Percentiles rank a stretch among this genome's conserved stretches.
These are phyloP conservation scores for Eupleurogrammus muticus DNA, from an alignment of 2,797 vertebrate species.

Conservation along the genomic window DNA sequence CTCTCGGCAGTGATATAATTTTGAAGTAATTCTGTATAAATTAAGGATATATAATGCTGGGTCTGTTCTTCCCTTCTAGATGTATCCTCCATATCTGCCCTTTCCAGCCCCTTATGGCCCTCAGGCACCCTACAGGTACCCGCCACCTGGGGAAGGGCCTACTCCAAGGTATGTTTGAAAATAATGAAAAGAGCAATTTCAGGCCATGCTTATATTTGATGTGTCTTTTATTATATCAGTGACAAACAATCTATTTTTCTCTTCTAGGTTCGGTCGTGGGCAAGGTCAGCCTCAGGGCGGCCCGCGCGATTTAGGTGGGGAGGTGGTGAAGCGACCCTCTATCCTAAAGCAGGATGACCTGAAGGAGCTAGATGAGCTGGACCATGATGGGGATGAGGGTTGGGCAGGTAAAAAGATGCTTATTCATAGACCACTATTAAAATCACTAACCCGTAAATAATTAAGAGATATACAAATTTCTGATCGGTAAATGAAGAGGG, in stretches of 20 bases:
- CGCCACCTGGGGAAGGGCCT: conserved; percentile 86
- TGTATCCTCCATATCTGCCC: conserved; percentile 94
- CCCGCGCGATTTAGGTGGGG: conserved; percentile 83
- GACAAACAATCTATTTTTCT: not conserved
- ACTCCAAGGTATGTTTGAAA: conserved; percentile 86
- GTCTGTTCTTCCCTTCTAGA: conserved; percentile 75
- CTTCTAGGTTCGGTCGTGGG: conserved; percentile 87
- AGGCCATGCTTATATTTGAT: too few relatives aligned
- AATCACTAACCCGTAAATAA: not conserved
- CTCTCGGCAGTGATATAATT: too few relatives aligned
- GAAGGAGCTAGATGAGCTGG: conserved; percentile 90
- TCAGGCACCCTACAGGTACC: conserved; percentile 92
- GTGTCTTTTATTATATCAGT: not conserved
- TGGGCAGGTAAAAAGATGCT: conserved; percentile 89
- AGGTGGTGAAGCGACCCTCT: conserved; percentile 91
- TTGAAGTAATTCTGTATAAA: not conserved
- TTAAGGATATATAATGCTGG: not conserved
- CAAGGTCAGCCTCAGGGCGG: conserved; percentile 82
- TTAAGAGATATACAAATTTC: not conserved
- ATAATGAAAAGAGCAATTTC: too few relatives aligned
- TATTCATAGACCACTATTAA: not conserved
- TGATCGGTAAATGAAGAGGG: not conserved
- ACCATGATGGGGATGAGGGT: conserved; percentile 93
- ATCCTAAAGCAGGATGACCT: conserved; percentile 96
- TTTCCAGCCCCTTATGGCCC: conserved; percentile 92